Percentiles rank a stretch among this genome's conserved stretches.
phyloP scores from a whole-genome alignment of 2,888 invertebrate genomes.

The Pantelozetes paolii region DNA sequence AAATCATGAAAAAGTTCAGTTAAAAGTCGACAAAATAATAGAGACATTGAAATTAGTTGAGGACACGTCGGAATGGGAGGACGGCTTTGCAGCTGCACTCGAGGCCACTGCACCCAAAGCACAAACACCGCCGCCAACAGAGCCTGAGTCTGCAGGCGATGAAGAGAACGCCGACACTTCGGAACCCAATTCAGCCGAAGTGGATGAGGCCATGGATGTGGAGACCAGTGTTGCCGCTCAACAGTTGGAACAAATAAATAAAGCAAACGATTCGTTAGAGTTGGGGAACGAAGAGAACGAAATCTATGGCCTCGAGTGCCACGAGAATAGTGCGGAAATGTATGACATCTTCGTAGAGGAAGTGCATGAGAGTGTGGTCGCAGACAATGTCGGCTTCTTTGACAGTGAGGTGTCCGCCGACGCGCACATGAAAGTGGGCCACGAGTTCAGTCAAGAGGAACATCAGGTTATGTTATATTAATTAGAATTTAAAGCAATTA shows the following conservation, averaged over 20 bases:
- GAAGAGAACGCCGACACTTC: neutral
- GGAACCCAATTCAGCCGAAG: neutral
- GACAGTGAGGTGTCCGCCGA: neutral
- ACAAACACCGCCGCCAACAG: neutral
- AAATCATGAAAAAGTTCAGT: slow-evolving; percentile 11
- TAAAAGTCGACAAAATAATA: slow-evolving; percentile 15
- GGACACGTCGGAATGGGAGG: slow-evolving; percentile 29
- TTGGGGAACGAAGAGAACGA: neutral
- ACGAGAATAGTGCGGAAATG: slow-evolving; percentile 26
- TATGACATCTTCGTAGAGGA: slow-evolving; percentile 31
- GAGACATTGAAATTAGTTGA: slow-evolving; percentile 5
- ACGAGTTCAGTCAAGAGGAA: neutral
- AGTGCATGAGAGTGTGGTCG: neutral
- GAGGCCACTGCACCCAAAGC: slow-evolving; percentile 13
- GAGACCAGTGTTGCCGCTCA: neutral
- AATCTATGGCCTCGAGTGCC: neutral
- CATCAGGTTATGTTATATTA: slow-evolving; percentile 23
- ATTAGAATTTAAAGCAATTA: neutral
- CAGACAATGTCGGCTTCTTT: slow-evolving; percentile 12
- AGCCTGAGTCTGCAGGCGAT: neutral
- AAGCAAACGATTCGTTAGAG: neutral
- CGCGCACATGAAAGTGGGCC: slow-evolving; percentile 4
- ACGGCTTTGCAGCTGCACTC: slow-evolving; percentile 4
- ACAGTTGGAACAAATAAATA: slow-evolving; percentile 23
- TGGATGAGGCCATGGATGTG: slow-evolving; percentile 23